Base-by-base conservation (phyloP, 2,113 vertebrate genomes). In the Theristicus caerulescens region DNA sequence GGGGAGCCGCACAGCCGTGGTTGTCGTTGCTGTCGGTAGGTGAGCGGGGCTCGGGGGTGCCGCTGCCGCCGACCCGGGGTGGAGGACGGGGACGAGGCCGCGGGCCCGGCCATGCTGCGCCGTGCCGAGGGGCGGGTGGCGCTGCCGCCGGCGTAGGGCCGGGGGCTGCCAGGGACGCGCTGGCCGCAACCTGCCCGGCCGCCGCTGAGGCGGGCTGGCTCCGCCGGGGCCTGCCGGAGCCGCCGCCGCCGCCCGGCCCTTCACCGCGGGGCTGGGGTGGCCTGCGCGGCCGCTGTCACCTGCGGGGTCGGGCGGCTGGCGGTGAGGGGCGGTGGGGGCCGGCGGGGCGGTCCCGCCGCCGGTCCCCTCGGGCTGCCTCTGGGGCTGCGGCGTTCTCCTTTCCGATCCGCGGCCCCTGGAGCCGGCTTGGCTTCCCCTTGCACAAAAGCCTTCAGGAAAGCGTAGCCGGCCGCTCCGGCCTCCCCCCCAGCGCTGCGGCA, bases 261-360 rank as follows among this genome's bases (percentile, higher is more conserved):
- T 47, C 6, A 9, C 31, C 21, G 26, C 36, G 44, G 42, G 32
- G 59, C 47, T 17, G 18, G 57, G 64, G 38, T 40, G 27, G 29
- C 65, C 24, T 90, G 54, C 42, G 80, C 38, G 59, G 71, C 62
- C 36, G 82, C 82, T 88, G 95, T 72, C 93, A 87, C 64, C 57
- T 58, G 73, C 31, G n/a, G 19, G 29, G 51, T 66, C 40, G 21
- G 44, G 57, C 62, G 21, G 65, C 8, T 13, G 62, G 66, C 44
- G 51, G 10, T 20, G 20, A 34, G 62, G 71, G 64, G 55, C 31
- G 16, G 36, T 6, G 72, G 29, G 52, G 20, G 54, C 54, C 4
- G 36, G 29, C 11, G 47, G 31, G 29, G 26, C 47, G 9, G 0
- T 46, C 40, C 38, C 10, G 32, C 58, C 14, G 36, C 70, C 52